Conservation (phyloP, 2,888 invertebrate genomes). For the Conops quadrifasciatus region DNA sequence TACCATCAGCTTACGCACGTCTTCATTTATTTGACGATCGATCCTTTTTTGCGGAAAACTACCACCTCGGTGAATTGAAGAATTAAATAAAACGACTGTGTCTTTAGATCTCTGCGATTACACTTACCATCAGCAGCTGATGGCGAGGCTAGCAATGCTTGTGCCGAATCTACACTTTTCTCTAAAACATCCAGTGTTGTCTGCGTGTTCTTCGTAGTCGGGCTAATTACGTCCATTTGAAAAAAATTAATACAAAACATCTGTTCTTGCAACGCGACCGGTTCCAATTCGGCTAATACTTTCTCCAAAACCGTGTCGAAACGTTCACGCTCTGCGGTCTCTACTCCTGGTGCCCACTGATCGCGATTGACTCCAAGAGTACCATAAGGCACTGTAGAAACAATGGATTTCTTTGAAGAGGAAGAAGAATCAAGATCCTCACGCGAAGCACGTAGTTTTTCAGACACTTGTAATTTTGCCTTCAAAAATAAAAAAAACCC, state of each 20-base stretch:
- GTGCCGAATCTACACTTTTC: constrained; percentile 60
- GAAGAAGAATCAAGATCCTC: constrained; percentile 64
- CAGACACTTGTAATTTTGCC: constrained; percentile 61
- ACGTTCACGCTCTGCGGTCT: constrained; percentile 69
- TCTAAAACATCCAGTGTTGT: constrained; percentile 68
- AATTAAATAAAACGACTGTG: not conserved
- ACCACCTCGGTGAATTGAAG: constrained; percentile 37
- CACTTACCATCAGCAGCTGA: constrained; percentile 44
- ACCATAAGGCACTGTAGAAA: constrained; percentile 61
- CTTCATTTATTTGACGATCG: constrained; percentile 78
- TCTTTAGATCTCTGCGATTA: constrained; percentile 35
- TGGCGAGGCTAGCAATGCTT: constrained; percentile 49
- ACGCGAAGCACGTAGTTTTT: constrained; percentile 61
- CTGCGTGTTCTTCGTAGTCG: constrained; percentile 69
- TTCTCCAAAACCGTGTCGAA: constrained; percentile 81
- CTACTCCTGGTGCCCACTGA: constrained; percentile 72
- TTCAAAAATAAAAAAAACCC: constrained; percentile 37
- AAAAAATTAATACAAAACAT: constrained; percentile 94
- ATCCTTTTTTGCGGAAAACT: constrained; percentile 68
- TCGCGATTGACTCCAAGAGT: constrained; percentile 72
- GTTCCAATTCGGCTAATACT: constrained; percentile 88
- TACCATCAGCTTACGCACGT: constrained; percentile 85
- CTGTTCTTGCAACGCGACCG: constrained; percentile 92
- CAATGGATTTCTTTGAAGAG: constrained; percentile 63
- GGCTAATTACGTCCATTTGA: constrained; percentile 76